Evolutionary conservation across 2,113 vertebrate genomes (phyloP).

Genomic region (Columba livia): DNA sequence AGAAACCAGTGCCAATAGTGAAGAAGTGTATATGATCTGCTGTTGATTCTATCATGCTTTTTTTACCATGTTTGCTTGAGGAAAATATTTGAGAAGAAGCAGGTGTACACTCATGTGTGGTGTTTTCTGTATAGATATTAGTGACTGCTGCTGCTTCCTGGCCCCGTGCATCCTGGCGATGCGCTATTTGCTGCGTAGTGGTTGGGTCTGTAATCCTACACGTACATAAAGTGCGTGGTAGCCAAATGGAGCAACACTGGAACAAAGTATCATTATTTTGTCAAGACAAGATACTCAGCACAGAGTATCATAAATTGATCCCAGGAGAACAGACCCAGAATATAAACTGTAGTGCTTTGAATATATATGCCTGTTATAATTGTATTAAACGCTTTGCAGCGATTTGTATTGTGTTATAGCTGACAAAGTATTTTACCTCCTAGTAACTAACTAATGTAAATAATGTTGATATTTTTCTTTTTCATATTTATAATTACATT

Average conservation of each 20-base stretch:
- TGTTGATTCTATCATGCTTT: background rate
- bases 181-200: fast-evolving
- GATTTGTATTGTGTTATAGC: conserved; percentile 62
- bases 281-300: background rate
- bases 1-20: background rate
- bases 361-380: conserved; percentile 16
- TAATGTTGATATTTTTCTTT: conserved; percentile 18
- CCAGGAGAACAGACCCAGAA: conserved; percentile 41
- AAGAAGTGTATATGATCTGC: background rate
- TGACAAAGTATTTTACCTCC: conserved; percentile 56
- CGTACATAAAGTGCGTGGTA: background rate
- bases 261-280: background rate
- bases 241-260: background rate
- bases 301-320: conserved; percentile 47
- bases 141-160: background rate
- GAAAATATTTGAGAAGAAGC: background rate
- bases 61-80: background rate
- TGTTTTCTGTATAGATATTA: background rate
- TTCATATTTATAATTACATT: conserved; percentile 48
- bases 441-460: conserved; percentile 22
- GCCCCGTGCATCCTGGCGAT: fast-evolving
- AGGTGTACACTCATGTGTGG: background rate
- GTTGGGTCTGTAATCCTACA: background rate
- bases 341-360: conserved; percentile 20
- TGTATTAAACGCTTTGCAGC: conserved; percentile 19